A percentile compares a stretch with the other conserved stretches of the same genome.
These are phyloP conservation scores for Halictus rubicundus DNA, from an alignment of 1,140 invertebrate genomes.

Conservation along the genomic window DNA sequence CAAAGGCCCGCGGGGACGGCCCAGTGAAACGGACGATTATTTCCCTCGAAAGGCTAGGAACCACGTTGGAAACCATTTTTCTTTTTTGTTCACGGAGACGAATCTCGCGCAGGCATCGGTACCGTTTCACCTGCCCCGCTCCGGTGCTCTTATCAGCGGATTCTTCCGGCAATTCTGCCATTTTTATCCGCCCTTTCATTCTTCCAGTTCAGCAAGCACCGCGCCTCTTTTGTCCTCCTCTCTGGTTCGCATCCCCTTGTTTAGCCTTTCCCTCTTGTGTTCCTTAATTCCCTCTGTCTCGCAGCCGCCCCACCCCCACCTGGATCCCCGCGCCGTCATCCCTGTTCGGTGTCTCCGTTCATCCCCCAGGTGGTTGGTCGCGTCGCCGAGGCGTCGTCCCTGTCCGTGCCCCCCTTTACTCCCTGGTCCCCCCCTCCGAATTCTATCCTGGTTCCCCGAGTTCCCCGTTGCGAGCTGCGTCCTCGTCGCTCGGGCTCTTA, in stretches of 20 bases:
- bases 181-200: conserved; percentile 28
- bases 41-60: too few relatives aligned
- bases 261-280: background rate
- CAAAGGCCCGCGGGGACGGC: too few relatives aligned
- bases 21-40: too few relatives aligned
- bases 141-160: conserved; percentile 4
- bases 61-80: too few relatives aligned
- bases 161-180: background rate
- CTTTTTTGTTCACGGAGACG: too few relatives aligned
- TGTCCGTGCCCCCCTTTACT: background rate
- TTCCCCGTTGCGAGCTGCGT: background rate
- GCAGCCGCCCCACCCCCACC: background rate
- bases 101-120: background rate
- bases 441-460: background rate
- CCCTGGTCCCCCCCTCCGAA: background rate
- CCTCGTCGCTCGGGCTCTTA: conserved; percentile 20
- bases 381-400: conserved; percentile 1
- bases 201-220: background rate
- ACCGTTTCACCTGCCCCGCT: background rate
- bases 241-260: background rate
- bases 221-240: background rate
- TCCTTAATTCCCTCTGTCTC: conserved; percentile 11
- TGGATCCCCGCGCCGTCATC: background rate
- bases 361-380: background rate
- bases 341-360: background rate